A percentile compares a stretch with the other conserved stretches of the same genome.
These are phyloP conservation scores for Glareola pratincola DNA, from an alignment of 2,113 vertebrate species.

Conservation along the genomic window DNA sequence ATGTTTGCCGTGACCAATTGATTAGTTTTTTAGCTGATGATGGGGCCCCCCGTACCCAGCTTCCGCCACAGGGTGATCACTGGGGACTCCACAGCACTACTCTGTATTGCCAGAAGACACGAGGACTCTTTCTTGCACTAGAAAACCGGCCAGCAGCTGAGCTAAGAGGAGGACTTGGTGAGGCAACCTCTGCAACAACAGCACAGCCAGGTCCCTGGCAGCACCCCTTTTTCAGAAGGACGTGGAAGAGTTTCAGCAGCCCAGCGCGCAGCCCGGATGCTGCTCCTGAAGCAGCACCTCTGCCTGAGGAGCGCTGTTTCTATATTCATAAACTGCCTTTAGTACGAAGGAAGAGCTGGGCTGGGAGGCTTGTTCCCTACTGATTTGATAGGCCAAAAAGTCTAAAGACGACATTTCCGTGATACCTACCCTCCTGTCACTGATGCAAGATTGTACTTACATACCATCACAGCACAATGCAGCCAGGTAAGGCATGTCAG, in stretches of 20 bases:
- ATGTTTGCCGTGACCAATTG: too few relatives aligned
- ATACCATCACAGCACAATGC: rapidly evolving
- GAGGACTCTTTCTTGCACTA: neutral
- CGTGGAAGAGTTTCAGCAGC: neutral
- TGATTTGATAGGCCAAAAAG: neutral
- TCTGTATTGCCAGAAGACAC: neutral
- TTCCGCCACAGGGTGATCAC: neutral
- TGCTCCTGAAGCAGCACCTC: neutral
- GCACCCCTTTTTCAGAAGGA: neutral
- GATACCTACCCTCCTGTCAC: neutral
- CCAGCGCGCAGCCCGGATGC: neutral
- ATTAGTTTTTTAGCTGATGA: neutral
- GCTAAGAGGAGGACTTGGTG: neutral
- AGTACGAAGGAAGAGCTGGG: neutral
- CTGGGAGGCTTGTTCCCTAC: neutral
- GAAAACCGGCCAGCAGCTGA: neutral
- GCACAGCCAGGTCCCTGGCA: rapidly evolving
- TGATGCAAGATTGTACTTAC: neutral
- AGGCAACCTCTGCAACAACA: neutral
- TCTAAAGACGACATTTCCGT: neutral
- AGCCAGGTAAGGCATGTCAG: rapidly evolving
- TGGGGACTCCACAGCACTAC: neutral
- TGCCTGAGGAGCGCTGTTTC: neutral
- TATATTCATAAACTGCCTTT: neutral
- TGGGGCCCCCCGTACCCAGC: rapidly evolving